Percentiles rank a stretch among this genome's conserved stretches.
Conservation (phyloP, 2,113 vertebrate genomes). For the Phrynocephalus versicolor region DNA sequence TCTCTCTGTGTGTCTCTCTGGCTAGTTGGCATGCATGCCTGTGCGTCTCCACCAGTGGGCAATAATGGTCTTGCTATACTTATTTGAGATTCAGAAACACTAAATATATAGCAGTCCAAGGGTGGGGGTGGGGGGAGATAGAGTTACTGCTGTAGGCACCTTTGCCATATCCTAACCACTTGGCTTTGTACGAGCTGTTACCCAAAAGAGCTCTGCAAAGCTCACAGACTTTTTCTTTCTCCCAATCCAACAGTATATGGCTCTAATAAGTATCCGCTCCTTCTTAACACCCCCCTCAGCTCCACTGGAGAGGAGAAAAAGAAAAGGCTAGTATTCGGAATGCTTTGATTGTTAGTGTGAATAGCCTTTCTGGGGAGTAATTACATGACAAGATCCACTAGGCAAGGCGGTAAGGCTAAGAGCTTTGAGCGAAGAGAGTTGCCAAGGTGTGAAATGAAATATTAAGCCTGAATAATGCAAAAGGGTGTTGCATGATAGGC, state of each 20-base stretch:
- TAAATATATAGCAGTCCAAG: neutral
- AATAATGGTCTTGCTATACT: constrained; percentile 42
- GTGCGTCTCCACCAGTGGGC: constrained; percentile 51
- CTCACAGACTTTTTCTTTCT: neutral
- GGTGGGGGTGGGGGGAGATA: neutral
- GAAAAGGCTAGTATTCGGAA: neutral
- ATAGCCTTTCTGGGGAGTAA: constrained; percentile 26
- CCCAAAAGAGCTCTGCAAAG: constrained; percentile 33
- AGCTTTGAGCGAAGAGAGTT: constrained; percentile 28
- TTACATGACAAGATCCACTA: constrained; percentile 1
- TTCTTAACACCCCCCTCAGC: neutral
- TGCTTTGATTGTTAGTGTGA: constrained; percentile 14
- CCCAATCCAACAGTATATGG: constrained; percentile 1
- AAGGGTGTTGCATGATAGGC: constrained; percentile 1
- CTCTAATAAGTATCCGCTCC: neutral
- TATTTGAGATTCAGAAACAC: constrained; percentile 16
- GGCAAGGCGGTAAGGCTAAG: neutral
- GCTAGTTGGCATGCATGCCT: constrained; percentile 8
- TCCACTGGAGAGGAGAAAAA: neutral
- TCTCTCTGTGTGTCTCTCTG: neutral
- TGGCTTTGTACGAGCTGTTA: neutral
- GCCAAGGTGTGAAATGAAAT: constrained; percentile 25
- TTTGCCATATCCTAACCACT: constrained; percentile 14
- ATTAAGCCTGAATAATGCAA: constrained; percentile 41
- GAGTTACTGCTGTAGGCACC: neutral